Evolutionary conservation across 2,888 invertebrate genomes (phyloP), one percentile per base, ranked within the genome.

Genomic region (Stictocephala bisonia): DNA sequence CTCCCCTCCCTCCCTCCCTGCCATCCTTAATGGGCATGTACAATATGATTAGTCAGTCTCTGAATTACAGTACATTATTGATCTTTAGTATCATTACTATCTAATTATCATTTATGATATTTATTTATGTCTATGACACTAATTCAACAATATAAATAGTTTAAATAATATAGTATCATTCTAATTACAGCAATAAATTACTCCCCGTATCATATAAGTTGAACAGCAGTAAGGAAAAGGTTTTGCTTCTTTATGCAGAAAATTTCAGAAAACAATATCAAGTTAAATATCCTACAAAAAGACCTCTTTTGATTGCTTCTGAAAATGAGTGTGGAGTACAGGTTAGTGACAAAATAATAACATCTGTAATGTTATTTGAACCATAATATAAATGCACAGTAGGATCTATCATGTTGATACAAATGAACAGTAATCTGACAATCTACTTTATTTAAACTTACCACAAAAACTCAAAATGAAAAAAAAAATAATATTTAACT

Each of bases 281-380:
- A 70, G 84, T 86, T 69, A 84, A 86, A 60, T 90, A 87, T 83
- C 86, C 87, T 0, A 83, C 87, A 27, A 86, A 92, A 64, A 89
- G 89, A 76, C 91, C 92, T 0, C 81, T 93, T 69, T 85, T 93
- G 48, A 82, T 94, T 69, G 92, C 90, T 66, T 87, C 89, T 50
- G 89, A 90, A 66, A 94, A 94, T 82, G 94, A 94, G 84, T 93
- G 91, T 81, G 89, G 89, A 58, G 85, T 93, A 74, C 91, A 92
- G 89, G 93, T 93, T 83, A 78, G 77, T 72, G 18, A 18, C 40
- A 31, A 31, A n/a, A 31, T 20, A 27, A 9, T 22, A 11, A 58
- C 24, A 15, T 3, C n/a, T n/a, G 18, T 44, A 18, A 44, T 44
- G n/a, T n/a, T n/a, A 18, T 18, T 11, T 44, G 44, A 4, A 44